Percentiles rank a stretch among this genome's conserved stretches.
Evolutionary conservation across 2,797 vertebrate species (phyloP).

Genomic region (Enteromius thamalakanensis): DNA sequence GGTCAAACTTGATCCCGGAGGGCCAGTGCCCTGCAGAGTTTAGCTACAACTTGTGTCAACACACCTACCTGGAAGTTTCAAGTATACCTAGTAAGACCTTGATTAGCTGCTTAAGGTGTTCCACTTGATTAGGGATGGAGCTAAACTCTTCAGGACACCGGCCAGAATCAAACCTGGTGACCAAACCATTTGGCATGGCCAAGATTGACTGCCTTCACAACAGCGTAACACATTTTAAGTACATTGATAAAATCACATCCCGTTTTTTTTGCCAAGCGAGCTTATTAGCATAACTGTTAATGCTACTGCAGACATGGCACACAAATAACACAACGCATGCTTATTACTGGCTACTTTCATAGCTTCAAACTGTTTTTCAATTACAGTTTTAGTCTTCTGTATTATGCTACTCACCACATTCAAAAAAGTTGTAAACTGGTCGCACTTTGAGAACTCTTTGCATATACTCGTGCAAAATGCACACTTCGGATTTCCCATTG

Average conservation of each 20-base stretch:
- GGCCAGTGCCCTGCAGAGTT: too few species aligned
- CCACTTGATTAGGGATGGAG: too few species aligned
- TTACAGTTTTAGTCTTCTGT: background rate
- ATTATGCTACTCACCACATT: constrained; percentile 92
- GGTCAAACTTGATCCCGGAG: too few species aligned
- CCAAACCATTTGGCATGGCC: background rate
- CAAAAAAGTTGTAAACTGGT: constrained; percentile 99
- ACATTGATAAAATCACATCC: background rate
- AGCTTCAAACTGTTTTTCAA: background rate
- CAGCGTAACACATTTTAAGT: background rate
- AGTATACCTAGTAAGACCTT: too few species aligned
- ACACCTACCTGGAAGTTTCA: too few species aligned
- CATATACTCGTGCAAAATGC: constrained; percentile 99
- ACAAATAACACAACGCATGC: background rate
- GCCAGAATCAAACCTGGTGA: too few species aligned
- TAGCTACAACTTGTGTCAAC: too few species aligned
- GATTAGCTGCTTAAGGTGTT: too few species aligned
- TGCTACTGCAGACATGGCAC: background rate
- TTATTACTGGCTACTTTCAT: background rate
- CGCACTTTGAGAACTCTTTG: constrained; percentile 99
- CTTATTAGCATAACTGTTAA: background rate
- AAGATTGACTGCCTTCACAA: background rate
- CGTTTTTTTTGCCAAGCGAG: background rate
- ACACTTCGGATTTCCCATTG: constrained; percentile 98
- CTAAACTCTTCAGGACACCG: too few species aligned